Base-by-base conservation (phyloP, 2,888 invertebrate species). In the Eristalis intricaria region DNA sequence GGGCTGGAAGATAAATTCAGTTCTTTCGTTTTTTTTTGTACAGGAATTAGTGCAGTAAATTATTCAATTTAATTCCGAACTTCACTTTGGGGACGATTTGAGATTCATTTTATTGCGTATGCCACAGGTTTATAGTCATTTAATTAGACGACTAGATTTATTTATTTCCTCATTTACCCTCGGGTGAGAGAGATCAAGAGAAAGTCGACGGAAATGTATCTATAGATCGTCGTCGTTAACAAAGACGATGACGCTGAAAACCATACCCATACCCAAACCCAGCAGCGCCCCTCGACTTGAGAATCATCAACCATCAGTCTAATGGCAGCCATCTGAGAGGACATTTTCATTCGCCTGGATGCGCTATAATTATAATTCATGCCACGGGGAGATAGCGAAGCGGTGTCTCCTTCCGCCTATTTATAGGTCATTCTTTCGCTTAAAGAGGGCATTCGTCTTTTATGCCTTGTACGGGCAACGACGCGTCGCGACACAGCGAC, bases 71-170 rank as follows among this genome's bases (percentile, higher is more conserved):
- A 73, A 81, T 71, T 80, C 66, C 43, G 58, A 63, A 23, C 61
- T 66, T 38, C 68, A 60, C 23, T 84, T 63, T 56, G 60, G 71
- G 40, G 60, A 58, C 75, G 66, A 61, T 43, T 22, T 19, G 69
- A 75, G 78, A 79, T 83, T 50, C 35, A 65, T 78, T 82, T 82
- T 82, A 86, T 78, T 70, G 70, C 69, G 69, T 70, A 78, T 74
- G 63, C 35, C 43, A 75, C 74, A 65, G 64, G 63, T 79, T 86
- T 83, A 86, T 86, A 74, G 78, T 65, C 70, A 78, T 86, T 86
- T 86, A 86, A 86, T 86, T 86, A 86, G 86, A 77, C 82, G 73
- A 32, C 64, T 56, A 50, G 68, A 82, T 86, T 50, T 50, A 50
- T 50, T 50, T 19, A 50, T 50, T 50, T 50, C 50, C 50, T 50